These are phyloP conservation scores for Melinopterus prodromus DNA, from an alignment of 2,888 invertebrate genomes.

Conservation along the genomic window DNA sequence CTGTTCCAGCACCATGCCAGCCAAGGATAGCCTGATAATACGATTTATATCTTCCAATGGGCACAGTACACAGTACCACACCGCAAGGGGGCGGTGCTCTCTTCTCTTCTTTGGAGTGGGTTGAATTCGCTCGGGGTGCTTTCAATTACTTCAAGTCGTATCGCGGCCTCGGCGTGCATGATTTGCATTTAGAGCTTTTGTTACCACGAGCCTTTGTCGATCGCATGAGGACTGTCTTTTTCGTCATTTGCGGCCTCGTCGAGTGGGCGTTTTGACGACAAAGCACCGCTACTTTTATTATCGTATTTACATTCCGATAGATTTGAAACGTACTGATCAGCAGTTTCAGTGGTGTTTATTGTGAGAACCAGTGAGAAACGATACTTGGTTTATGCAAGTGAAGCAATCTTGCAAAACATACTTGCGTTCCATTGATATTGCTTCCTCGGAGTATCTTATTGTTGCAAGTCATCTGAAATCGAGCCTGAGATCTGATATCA, in stretches of 20 bases:
- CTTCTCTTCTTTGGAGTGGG: conserved; percentile 35
- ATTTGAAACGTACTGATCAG: neutral
- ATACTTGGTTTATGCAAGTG: neutral
- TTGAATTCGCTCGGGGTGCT: conserved; percentile 40
- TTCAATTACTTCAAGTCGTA: conserved; percentile 36
- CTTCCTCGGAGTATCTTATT: too few relatives aligned
- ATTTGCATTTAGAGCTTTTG: conserved; percentile 4
- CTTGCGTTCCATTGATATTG: too few relatives aligned
- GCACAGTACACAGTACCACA: neutral
- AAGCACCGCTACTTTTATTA: neutral
- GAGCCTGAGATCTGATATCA: neutral
- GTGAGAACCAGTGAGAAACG: neutral
- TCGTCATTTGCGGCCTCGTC: neutral
- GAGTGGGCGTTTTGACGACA: neutral
- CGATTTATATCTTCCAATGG: conserved; percentile 16
- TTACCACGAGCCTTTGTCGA: neutral
- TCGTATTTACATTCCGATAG: neutral
- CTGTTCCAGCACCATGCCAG: conserved; percentile 31
- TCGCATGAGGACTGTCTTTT: neutral
- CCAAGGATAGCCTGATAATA: conserved; percentile 21
- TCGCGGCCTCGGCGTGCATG: conserved; percentile 9
- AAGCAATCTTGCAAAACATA: too few relatives aligned
- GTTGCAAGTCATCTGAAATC: neutral
- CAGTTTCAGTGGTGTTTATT: neutral
- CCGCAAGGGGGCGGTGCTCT: neutral